Evolutionary conservation across 1,140 invertebrate species (phyloP), one percentile per base, ranked within the genome.

Genomic region (Agraylea sexmaculata): DNA sequence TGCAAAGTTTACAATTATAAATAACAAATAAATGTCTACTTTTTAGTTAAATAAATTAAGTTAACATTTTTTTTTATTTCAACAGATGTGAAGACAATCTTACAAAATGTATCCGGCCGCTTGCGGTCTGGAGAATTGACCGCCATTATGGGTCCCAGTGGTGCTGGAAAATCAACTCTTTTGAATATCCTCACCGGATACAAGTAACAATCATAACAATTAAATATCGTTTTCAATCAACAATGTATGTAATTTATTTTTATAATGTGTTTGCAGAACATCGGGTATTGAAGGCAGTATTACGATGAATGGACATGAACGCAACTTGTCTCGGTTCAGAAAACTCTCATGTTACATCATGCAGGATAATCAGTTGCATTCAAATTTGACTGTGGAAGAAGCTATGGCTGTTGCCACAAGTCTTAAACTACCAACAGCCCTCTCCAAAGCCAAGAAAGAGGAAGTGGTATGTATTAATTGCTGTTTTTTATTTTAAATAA

Each of bases 311-410:
- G 87, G 85, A 0, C 72, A 78, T 46, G 84, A 88, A 53, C 74
- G 92, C 37, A 86, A 93, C 62, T 60, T 93, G 43, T 82, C 87
- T 40, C 75, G 79, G 45, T 97, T 95, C 66, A 75, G 88, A 23
- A 95, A 95, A 68, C 73, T 94, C 44, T 92, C 89, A 0, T 90
- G 87, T 53, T 97, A 96, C 65, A 96, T 96, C 56, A 95, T 95
- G 89, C 93, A 96, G 62, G 89, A 96, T 56, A 95, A 96, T 69
- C 87, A 95, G 59, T 72, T 97, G 4, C 83, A 94, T 49, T 83
- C 80, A 0, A 91, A 95, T 67, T 72, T 96, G 32, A 90, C 87
- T 1, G 91, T 96, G 0, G 78, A 83, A 46, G 92, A 97, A 67
- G 81, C 90, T 2, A 92, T 96, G 87, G 78, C 77, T 49, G 88